phyloP scores from a whole-genome alignment of 2,888 invertebrate species.

The Luperina nickerlii region DNA sequence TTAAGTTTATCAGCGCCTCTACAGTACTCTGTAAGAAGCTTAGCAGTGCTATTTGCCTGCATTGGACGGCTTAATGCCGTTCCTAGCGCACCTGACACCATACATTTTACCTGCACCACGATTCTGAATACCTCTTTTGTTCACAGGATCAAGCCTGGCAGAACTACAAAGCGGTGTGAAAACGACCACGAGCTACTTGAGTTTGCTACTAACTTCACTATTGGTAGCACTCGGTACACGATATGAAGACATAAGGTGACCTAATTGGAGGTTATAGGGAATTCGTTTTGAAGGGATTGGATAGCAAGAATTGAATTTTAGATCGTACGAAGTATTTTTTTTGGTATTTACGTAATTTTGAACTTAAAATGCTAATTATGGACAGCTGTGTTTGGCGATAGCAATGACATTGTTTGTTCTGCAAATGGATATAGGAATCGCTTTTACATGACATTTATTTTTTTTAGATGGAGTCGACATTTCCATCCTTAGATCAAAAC shows the following conservation, averaged over 20 bases:
- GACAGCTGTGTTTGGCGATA: background rate
- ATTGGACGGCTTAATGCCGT: background rate
- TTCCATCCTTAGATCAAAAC: background rate
- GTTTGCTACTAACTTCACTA: slow-evolving; percentile 78
- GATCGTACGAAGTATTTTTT: background rate
- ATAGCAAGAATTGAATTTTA: slow-evolving; percentile 56
- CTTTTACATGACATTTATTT: background rate
- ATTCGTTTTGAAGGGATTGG: slow-evolving; percentile 48
- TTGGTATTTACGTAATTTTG: background rate
- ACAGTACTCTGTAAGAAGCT: slow-evolving; percentile 1
- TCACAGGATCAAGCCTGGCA: slow-evolving; percentile 85
- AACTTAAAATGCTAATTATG: background rate
- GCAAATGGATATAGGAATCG: background rate
- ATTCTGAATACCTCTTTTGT: slow-evolving; percentile 48
- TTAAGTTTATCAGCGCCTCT: background rate
- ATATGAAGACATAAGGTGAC: slow-evolving; percentile 83
- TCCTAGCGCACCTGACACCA: background rate
- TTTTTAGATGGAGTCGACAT: background rate
- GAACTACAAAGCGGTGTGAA: slow-evolving; percentile 88
- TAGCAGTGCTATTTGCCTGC: background rate
- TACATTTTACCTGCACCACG: background rate
- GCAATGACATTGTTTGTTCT: background rate
- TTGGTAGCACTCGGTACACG: slow-evolving; percentile 76
- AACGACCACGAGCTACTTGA: slow-evolving; percentile 82
- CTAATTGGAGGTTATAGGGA: slow-evolving; percentile 70